Evolutionary conservation across 53 echinoderm and acorn worm genomes (phyloP), one percentile per base, ranked within the genome.

Genomic region (Crossaster papposus): DNA sequence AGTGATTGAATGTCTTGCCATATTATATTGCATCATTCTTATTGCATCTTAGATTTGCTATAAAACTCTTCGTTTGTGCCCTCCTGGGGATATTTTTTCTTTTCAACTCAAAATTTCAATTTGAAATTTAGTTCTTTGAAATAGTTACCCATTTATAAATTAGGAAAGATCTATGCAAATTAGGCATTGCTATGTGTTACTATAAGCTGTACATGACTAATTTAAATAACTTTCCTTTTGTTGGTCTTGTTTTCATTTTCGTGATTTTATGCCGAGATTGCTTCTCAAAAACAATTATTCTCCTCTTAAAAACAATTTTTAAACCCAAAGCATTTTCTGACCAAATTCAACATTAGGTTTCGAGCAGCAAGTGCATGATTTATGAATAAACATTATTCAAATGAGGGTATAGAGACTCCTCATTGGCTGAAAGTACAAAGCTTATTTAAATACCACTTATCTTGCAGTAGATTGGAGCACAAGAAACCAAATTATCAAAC

Each of bases 101-200:
- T 44, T 44, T 44, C 0, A 44, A 44, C 44, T 44, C 5, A 44
- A 44, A 58, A 58, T 2, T 58, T 58, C 7, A 58, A 58, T 8
- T 0, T 20, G 26, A 4, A 18, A 68, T 26, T 68, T 68, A 32
- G 63, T 14, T 31, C 29, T 17, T 62, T 32, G 20, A 12, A 18
- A 52, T 54, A 23, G 34, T 22, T 34, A 17, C 30, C 29, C 30
- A 52, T 30, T 36, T 51, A 26, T 30, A 37, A 68, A 44, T 65
- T 83, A 65, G 38, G 84, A 51, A 84, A 87, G 77, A 87, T 87
- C 87, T 87, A 87, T 87, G 87, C 87, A 87, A 87, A 87, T 87
- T 75, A 87, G 75, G 87, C 87, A 77, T 87, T 76, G 87, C 87
- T 84, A 11, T 54, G 75, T 77, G 53, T 29, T 87, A 31, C 53